phyloP scores from a whole-genome alignment of 2,797 vertebrate species.

The Numenius phaeopus region DNA sequence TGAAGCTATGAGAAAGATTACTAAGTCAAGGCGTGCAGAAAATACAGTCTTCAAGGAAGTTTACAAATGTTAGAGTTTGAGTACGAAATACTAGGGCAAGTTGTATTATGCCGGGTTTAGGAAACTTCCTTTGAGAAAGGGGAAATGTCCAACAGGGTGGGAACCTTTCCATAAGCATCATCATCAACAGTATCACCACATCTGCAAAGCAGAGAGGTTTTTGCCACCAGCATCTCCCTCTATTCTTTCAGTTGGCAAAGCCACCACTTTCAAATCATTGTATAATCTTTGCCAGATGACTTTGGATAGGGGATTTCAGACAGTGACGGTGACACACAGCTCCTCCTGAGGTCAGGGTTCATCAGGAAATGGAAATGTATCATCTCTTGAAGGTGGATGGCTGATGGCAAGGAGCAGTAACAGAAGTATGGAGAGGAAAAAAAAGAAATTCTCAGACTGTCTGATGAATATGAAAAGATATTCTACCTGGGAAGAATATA shows the following conservation, averaged over 20 bases:
- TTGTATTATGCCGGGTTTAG: not conserved
- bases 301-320: not conserved
- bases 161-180: not conserved
- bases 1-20: not conserved
- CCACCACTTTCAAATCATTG: not conserved
- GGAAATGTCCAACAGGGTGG: not conserved
- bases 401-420: not conserved
- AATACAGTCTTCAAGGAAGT: not conserved
- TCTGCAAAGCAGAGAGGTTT: not conserved
- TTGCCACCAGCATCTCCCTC: not conserved
- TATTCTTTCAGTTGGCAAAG: not conserved
- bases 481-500: not conserved
- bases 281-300: not conserved
- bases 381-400: not conserved
- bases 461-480: not conserved
- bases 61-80: not conserved
- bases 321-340: not conserved
- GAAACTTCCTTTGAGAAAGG: not conserved
- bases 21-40: not conserved
- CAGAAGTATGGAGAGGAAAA: not conserved
- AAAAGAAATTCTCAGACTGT: not conserved
- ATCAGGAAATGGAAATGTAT: not conserved
- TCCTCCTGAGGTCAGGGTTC: not conserved
- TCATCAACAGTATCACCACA: not conserved
- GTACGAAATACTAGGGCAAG: not conserved